These are phyloP conservation scores for Gallinago stenura DNA, from an alignment of 2,797 vertebrate species.

Conservation along the genomic window DNA sequence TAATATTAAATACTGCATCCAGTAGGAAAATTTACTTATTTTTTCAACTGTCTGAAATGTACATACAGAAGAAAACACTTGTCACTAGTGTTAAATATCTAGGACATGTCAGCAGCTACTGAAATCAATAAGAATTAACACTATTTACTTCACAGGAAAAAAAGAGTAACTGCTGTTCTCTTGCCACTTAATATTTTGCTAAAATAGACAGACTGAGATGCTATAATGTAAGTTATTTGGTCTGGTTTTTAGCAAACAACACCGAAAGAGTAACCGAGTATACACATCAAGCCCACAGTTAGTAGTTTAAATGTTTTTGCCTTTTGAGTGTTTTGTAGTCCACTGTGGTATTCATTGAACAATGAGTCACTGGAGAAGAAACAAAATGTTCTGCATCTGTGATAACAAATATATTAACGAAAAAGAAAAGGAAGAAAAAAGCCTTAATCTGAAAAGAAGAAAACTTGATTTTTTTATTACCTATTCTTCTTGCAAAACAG, in stretches of 20 bases:
- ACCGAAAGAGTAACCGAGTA: not conserved
- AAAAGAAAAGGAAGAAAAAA: not conserved
- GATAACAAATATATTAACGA: not conserved
- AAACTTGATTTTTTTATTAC: not conserved
- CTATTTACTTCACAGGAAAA: conserved; percentile 19
- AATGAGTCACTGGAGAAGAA: conserved; percentile 13
- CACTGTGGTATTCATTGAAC: not conserved
- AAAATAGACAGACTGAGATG: conserved; percentile 1
- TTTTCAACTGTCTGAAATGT: not conserved
- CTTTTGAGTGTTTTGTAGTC: not conserved
- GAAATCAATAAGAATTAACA: conserved; percentile 5
- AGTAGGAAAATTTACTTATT: not conserved
- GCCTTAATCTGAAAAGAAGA: not conserved
- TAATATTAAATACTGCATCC: not conserved
- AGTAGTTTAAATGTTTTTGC: conserved; percentile 26
- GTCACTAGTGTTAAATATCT: not conserved
- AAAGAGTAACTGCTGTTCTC: not conserved
- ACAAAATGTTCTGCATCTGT: not conserved
- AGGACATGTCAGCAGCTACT: not conserved
- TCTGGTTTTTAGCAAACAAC: not conserved
- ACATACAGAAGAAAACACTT: not conserved
- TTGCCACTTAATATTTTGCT: conserved; percentile 39
- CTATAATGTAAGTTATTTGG: not conserved
- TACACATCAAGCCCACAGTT: not conserved
- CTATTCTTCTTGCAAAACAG: not conserved